Evolutionary conservation across 1,140 invertebrate genomes (phyloP), one percentile per base, ranked within the genome.

Genomic region (Homalodisca vitripennis): DNA sequence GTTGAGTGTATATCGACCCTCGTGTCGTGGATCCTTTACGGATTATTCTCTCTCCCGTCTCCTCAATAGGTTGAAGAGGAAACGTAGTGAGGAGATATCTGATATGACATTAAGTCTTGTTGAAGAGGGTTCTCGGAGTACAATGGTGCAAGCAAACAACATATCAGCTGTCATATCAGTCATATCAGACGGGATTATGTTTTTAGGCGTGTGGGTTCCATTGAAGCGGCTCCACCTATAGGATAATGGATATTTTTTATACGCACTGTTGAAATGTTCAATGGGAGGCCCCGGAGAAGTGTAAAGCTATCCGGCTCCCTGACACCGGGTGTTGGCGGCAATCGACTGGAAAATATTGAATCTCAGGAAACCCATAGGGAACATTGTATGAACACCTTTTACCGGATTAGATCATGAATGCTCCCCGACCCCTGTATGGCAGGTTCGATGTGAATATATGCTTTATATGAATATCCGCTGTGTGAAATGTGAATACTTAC

Each of bases 111-210:
- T 51, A 60, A 60, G 55, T 27, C 22, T 3, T 6, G 55, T 60
- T 60, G 55, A 60, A 60, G 55, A 60, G 55, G 55, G 55, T 60
- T 22, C 29, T 26, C 26, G 55, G 20, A 24, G 24, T 26, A 60
- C 55, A 60, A 60, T 3, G n/a, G 55, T 10, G 6, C n/a, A 27
- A 6, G 14, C 26, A 53, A 60, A 60, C 55, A 6, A 60, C 55
- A 60, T 60, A 60, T 60, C 55, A 60, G 6, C 55, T 60, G 55
- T 60, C 55, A 60, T 60, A 60, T 60, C 55, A 60, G 55, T 60
- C 55, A 60, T 60, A 60, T 60, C 55, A 30, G 26, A n/a, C 26
- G 2, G 55, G 55, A 60, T 60, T 60, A 60, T 27, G 55, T 60
- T 53, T 53, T 60, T 24, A 22, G n/a, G 3, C 55, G 55, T 60